These are phyloP conservation scores for Uloborus diversus DNA, from an alignment of 1,140 invertebrate genomes.

Conservation along the genomic window DNA sequence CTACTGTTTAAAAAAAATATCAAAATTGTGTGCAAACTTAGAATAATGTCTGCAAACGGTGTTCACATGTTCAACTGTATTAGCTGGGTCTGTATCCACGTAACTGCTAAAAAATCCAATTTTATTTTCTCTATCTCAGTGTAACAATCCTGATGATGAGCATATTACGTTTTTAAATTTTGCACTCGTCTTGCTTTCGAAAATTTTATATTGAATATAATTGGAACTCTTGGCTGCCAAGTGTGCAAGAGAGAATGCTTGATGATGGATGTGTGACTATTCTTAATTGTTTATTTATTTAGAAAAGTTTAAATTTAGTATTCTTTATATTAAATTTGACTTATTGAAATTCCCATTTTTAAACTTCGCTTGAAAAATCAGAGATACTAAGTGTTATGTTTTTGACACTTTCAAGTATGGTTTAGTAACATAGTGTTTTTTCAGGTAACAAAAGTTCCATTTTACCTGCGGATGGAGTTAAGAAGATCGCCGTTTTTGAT, in stretches of 20 bases:
- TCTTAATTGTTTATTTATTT: not conserved
- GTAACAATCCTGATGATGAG: no score
- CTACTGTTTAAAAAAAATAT: no score
- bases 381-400: constrained; percentile 11
- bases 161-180: no score
- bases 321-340: not conserved
- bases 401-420: constrained; percentile 17
- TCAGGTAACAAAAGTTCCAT: constrained; percentile 41
- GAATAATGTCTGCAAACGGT: no score
- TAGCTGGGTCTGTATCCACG: no score
- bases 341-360: not conserved
- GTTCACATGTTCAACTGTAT: no score
- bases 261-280: not conserved
- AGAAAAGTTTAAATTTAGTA: no score
- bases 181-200: no score
- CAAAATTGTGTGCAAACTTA: no score
- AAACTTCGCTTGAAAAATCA: not conserved
- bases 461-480: not conserved
- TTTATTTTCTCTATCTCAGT: no score
- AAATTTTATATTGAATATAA: no score
- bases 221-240: constrained; percentile 15
- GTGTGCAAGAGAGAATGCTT: not conserved
- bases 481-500: not conserved
- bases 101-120: no score
- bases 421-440: constrained; percentile 55